Conservation (phyloP, 2,113 vertebrate species). For the Gallinago jamesoni region DNA sequence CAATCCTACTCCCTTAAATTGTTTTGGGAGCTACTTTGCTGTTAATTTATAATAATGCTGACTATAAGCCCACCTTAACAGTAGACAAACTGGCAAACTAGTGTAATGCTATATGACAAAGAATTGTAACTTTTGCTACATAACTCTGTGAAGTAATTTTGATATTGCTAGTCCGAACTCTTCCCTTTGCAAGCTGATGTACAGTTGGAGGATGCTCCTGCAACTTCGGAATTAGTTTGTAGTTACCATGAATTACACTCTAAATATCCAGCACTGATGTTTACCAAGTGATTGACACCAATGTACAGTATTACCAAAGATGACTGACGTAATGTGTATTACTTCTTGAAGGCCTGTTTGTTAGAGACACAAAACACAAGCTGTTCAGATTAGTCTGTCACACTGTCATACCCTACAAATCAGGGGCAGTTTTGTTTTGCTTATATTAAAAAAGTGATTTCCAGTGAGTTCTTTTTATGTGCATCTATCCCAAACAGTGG, state of each 20-base stretch:
- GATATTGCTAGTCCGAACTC: background rate
- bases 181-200: background rate
- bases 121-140: background rate
- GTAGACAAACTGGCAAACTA: background rate
- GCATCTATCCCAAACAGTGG: background rate
- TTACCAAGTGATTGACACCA: background rate
- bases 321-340: background rate
- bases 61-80: background rate
- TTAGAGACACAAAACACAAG: background rate
- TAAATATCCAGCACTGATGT: background rate
- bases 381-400: background rate
- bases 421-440: background rate
- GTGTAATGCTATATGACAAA: background rate
- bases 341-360: background rate
- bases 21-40: background rate
- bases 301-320: slow-evolving; percentile 22
- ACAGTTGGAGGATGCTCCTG: background rate
- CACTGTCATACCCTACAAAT: background rate
- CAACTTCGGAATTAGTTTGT: background rate
- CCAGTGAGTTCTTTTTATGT: background rate
- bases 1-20: background rate
- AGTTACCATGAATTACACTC: background rate
- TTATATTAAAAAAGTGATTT: slow-evolving; percentile 37
- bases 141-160: background rate
- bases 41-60: background rate